A percentile compares a stretch with the other conserved stretches of the same genome.
Conservation (phyloP, 2,888 invertebrate genomes). For the Machimus atricapillus region DNA sequence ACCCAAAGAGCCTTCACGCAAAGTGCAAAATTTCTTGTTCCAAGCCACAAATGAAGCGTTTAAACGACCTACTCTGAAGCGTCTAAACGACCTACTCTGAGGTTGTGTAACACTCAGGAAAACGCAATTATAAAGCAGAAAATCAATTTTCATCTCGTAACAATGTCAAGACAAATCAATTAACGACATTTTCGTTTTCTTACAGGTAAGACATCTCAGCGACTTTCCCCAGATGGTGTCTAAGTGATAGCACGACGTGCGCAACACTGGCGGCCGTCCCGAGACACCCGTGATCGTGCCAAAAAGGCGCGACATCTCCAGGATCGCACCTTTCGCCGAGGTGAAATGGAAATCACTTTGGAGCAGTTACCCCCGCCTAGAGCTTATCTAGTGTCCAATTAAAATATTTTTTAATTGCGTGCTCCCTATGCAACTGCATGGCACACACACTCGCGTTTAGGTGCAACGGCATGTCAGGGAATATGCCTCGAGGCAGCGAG, state of each 20-base stretch:
- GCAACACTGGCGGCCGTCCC: not conserved
- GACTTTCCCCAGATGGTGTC: conserved; percentile 40
- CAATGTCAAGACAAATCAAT: conserved; percentile 45
- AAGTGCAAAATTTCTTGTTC: not conserved
- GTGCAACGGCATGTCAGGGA: not conserved
- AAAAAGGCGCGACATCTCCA: conserved; percentile 33
- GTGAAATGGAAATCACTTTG: conserved; percentile 41
- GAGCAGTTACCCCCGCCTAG: not conserved
- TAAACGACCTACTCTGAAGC: not conserved
- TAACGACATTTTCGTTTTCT: conserved; percentile 39
- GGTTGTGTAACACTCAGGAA: conserved; percentile 14
- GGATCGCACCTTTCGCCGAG: conserved; percentile 28
- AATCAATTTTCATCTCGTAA: conserved; percentile 37
- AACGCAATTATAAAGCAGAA: conserved; percentile 6
- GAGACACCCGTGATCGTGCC: not conserved
- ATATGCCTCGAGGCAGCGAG: not conserved
- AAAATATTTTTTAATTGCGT: conserved; percentile 41
- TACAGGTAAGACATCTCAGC: conserved; percentile 43
- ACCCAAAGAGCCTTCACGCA: conserved; percentile 13
- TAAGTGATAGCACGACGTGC: not conserved
- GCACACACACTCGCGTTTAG: not conserved
- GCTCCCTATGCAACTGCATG: not conserved
- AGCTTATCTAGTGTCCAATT: conserved; percentile 37
- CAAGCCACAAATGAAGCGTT: not conserved
- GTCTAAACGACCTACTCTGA: not conserved